phyloP scores from a whole-genome alignment of 2,888 invertebrate genomes.

The Anthrax anthrax region DNA sequence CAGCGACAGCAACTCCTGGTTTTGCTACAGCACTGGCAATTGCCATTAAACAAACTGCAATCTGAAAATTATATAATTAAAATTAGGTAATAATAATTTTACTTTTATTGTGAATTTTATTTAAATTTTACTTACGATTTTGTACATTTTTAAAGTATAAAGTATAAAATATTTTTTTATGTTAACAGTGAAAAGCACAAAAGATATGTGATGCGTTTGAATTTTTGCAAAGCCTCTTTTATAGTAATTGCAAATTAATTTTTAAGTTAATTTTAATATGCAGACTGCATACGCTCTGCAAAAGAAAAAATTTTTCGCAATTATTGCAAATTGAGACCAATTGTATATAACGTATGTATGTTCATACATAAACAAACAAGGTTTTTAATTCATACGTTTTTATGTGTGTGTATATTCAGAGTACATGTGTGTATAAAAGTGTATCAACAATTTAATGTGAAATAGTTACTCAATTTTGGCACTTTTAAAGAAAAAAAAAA shows the following conservation, averaged over 20 bases:
- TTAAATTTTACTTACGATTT: neutral
- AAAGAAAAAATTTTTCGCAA: neutral
- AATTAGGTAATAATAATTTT: neutral
- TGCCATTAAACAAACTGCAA: conserved; percentile 10
- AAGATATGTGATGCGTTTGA: neutral
- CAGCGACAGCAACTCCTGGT: conserved; percentile 9
- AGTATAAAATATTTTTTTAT: neutral
- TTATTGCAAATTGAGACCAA: neutral
- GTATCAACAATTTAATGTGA: too few species aligned
- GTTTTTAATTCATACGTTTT: too few species aligned
- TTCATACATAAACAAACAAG: too few species aligned
- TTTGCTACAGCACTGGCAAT: conserved; percentile 18
- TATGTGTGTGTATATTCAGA: too few species aligned
- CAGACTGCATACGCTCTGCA: neutral
- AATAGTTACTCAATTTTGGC: too few species aligned
- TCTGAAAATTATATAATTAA: neutral
- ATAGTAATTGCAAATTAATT: neutral
- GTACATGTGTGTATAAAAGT: too few species aligned
- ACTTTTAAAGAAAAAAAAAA: too few species aligned
- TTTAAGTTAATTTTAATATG: neutral
- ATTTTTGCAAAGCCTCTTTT: neutral
- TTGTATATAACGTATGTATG: neutral
- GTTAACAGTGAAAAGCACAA: neutral
- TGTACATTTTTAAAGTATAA: neutral
- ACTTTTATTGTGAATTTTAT: neutral